Base-by-base conservation (phyloP, 1,140 invertebrate species). In the Drosophila chauvacae region DNA sequence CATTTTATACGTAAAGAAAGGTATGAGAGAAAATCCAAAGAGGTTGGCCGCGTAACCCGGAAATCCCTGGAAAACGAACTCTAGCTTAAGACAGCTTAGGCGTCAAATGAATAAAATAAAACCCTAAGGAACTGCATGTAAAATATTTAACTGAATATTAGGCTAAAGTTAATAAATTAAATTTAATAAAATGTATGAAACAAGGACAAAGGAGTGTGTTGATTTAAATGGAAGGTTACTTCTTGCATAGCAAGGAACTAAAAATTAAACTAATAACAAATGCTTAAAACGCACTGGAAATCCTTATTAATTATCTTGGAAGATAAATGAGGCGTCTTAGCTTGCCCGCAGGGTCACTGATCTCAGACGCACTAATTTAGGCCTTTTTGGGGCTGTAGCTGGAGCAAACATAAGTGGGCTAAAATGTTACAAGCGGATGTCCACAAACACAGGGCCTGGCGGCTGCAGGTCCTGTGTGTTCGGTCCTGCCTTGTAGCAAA, bases 1-100 rank as follows among this genome's bases (percentile, higher is more conserved):
- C 84, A 88, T 88, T 87, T 87, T 88, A 88, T 88, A 88, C 84
- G 84, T 88, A 88, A 88, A n/a, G 77, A 83, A n/a, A 50, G 35
- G 14, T 35, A 51, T 44, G 41, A 28, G 20, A 37, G 56, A 56
- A 35, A 37, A 48, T 35, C 26, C 20, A 2, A 39, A 47, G 13
- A 44, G 16, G 42, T 56, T 74, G 44, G 63, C 55, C 39, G 35
- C 47, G 10, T 41, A 65, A 35, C 30, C 61, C 10, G n/a, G 26
- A 53, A 53, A 66, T 28, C 14, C 35, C 20, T 48, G 39, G 48
- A 26, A 55, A 42, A 41, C n/a, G 4, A 72, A 18, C 33, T 28
- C 16, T 44, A 69, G 26, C 62, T 44, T 62, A 61, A 58, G 48
- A 3, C 58, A 47, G 45, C 48, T 51, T 51, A 44, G 79, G 64